Evolutionary conservation across 2,113 vertebrate genomes (phyloP), one percentile per base, ranked within the genome.

Genomic region (Megaceryle torquata): DNA sequence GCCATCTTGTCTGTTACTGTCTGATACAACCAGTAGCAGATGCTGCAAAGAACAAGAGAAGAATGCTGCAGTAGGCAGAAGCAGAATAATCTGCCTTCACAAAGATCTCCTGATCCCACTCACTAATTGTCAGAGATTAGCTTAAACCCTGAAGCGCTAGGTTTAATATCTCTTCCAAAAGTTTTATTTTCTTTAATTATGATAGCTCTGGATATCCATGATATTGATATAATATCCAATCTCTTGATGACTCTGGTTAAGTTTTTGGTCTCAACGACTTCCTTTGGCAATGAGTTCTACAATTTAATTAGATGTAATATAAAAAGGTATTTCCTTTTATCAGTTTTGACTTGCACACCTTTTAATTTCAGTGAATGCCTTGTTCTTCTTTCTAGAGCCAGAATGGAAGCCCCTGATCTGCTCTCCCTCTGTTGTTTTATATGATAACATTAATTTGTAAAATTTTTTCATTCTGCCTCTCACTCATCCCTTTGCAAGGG

Each of bases 111-210:
- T 91, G 81, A 94, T 93, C 74, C 80, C 94, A 43, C 68, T 94
- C 70, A 60, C 88, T 96, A 96, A 96, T 93, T 95, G 85, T 75
- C 33, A 88, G 88, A 95, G 88, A 94, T 89, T 95, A 93, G 41
- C 39, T 86, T 76, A 88, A 88, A 19, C 90, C 95, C 95, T 67
- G 83, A 89, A 94, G 93, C 88, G 76, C 19, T 79, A 68, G 31
- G 88, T 84, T 91, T 94, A 92, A 91, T 91, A 87, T 56, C 33
- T 83, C 81, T 92, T 92, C 92, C 88, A 91, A 79, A 93, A 84
- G 72, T 75, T 95, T 88, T 96, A 90, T 96, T 96, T 96, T 93
- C 86, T 94, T 94, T 97, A 97, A 96, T 97, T 96, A 97, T 92
- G 69, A 92, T 84, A 94, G 75, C 88, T 85, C 78, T 95, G 92